Percentiles rank a stretch among this genome's conserved stretches.
Conservation (phyloP, 2,888 invertebrate species). For the Thecophora atra region DNA sequence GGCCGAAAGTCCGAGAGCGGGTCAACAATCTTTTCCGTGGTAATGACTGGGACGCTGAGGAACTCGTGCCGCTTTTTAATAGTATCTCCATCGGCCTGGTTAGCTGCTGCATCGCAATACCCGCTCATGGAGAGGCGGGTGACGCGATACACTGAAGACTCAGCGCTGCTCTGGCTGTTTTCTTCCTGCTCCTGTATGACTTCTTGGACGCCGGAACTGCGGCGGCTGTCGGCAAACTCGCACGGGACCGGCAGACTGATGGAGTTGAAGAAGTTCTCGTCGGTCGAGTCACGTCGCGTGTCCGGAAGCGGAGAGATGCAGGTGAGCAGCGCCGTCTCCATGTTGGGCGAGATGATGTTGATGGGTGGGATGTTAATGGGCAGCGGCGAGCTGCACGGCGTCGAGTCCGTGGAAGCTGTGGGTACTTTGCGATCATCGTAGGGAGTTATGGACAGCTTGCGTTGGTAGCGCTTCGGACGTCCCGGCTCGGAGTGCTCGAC, state of each 20-base stretch:
- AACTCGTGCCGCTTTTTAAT: conserved; percentile 57
- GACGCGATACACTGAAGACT: conserved; percentile 48
- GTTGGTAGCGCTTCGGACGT: conserved; percentile 68
- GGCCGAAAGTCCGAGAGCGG: conserved; percentile 62
- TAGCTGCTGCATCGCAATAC: conserved; percentile 47
- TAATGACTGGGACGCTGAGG: conserved; percentile 59
- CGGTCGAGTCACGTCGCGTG: conserved; percentile 70
- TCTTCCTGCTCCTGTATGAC: conserved; percentile 62
- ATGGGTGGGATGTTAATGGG: conserved; percentile 61
- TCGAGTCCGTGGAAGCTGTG: conserved; percentile 58
- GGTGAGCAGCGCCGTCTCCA: conserved; percentile 68
- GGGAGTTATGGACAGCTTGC: conserved; percentile 64
- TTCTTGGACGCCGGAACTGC: conserved; percentile 70
- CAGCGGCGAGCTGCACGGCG: conserved; percentile 62
- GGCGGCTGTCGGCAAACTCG: conserved; percentile 83
- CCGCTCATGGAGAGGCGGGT: conserved; percentile 59
- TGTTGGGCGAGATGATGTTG: conserved; percentile 64
- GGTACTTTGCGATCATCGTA: conserved; percentile 63
- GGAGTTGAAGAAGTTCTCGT: conserved; percentile 68
- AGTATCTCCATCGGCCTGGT: conserved; percentile 42
- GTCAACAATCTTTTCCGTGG: conserved; percentile 59
- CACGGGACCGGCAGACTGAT: conserved; percentile 77
- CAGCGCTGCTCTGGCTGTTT: conserved; percentile 40
- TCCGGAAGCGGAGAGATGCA: conserved; percentile 76
- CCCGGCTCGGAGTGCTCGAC: conserved; percentile 80